phyloP scores from a whole-genome alignment of 2,888 invertebrate species.

The Agrochola macilenta region DNA sequence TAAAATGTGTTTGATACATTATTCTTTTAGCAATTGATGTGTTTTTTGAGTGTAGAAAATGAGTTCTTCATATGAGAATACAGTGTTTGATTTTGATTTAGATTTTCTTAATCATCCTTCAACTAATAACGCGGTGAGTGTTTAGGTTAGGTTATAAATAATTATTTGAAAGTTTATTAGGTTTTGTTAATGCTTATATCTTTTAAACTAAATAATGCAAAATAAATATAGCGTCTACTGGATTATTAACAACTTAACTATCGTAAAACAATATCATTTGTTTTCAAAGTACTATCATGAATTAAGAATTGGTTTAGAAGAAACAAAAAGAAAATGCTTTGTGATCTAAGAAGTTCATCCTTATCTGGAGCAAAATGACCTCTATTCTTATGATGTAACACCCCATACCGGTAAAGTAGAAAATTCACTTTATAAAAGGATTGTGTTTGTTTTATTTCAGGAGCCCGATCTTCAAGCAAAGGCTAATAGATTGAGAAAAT shows the following conservation, averaged over 20 bases:
- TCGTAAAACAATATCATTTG: not conserved
- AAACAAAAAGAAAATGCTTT: not conserved
- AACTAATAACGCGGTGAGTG: slow-evolving; percentile 74
- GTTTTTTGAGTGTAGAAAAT: slow-evolving; percentile 43
- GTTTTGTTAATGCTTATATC: not conserved
- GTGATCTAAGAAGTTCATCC: not conserved
- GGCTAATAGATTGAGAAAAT: slow-evolving; percentile 56
- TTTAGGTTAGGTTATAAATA: slow-evolving; percentile 62
- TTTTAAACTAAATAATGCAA: not conserved
- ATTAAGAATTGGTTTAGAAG: not conserved
- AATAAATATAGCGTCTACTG: not conserved
- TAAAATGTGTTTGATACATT: slow-evolving; percentile 35
- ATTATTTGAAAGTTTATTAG: not conserved
- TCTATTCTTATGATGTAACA: not conserved
- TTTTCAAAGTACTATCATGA: not conserved
- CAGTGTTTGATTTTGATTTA: slow-evolving; percentile 79
- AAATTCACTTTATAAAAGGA: not conserved
- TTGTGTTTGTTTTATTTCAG: slow-evolving; percentile 63
- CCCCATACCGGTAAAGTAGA: not conserved
- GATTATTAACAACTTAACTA: not conserved
- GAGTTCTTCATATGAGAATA: slow-evolving; percentile 58
- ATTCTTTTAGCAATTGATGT: slow-evolving; percentile 13
- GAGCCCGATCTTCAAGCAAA: slow-evolving; percentile 40
- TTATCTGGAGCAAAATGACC: not conserved
- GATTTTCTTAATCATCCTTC: slow-evolving; percentile 74